Percentiles rank a stretch among this genome's conserved stretches.
These are phyloP conservation scores for Palythoa grandiflora DNA, from an alignment of 92 coral and sea anemone genomes.

Conservation along the genomic window DNA sequence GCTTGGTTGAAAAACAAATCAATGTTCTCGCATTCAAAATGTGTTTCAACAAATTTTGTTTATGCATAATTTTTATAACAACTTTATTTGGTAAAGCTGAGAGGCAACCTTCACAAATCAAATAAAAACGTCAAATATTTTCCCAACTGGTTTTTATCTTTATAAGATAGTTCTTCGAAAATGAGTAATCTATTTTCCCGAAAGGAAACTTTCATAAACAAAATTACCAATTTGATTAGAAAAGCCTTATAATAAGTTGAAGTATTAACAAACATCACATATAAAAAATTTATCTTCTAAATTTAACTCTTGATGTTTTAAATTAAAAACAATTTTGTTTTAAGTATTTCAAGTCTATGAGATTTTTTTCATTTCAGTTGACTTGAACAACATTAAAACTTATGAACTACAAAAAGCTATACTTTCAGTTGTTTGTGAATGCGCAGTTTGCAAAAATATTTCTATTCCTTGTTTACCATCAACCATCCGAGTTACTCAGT, in stretches of 20 bases:
- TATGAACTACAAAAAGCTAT: neutral
- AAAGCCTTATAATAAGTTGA: neutral
- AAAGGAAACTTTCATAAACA: neutral
- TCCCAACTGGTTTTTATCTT: too few species aligned
- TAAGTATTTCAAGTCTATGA: neutral
- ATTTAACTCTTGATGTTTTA: neutral
- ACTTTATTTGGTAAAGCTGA: neutral
- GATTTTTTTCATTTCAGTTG: neutral
- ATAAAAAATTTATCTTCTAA: neutral
- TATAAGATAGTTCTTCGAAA: neutral
- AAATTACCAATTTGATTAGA: constrained; percentile 19
- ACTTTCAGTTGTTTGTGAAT: too few species aligned
- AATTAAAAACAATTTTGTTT: neutral
- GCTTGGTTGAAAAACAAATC: constrained; percentile 1
- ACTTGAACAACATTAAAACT: constrained; percentile 19
- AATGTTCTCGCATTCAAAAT: neutral
- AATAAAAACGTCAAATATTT: neutral
- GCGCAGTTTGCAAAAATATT: neutral
- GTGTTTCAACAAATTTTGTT: neutral
- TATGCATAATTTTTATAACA: neutral
- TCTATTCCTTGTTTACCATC: neutral
- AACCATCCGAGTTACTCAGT: neutral
- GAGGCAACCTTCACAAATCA: constrained; percentile 6
- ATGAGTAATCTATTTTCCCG: neutral
- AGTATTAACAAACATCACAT: constrained; percentile 30